Evolutionary conservation across 2,797 vertebrate genomes (phyloP), one percentile per base, ranked within the genome.

Genomic region (Epinephelus malabaricus): DNA sequence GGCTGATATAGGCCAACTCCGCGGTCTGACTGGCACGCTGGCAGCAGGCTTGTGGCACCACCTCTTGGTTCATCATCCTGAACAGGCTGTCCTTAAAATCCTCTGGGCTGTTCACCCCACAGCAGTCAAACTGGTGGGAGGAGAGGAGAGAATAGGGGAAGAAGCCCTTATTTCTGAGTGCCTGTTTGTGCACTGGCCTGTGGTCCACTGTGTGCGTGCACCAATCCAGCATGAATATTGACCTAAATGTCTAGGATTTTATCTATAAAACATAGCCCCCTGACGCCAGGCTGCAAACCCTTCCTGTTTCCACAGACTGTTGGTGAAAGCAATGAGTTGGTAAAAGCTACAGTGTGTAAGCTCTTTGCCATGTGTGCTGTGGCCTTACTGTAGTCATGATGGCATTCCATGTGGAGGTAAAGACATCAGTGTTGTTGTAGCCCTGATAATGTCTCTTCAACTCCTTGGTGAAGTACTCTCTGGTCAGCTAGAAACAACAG

Each of bases 391-490:
- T 98, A 88, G 94, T 97, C 98, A 99, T 99, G 86, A 98, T 96
- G 1, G 97, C 97, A 59, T 98, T 99, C 97, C 98, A 99, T 71
- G 97, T 98, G 81, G 96, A 95, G 8, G 97, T 97, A 92, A 98
- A 98, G 89, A 97, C 93, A 0, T 99, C 97, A 0, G 96, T 97
- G 91, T 97, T 96, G 0, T 99, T 99, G 91, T 96, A 95, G 83
- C 97, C 96, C 86, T 96, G 95, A 86, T 98, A 98, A 85, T 97
- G 97, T 68, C 94, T 96, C 95, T 96, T 97, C 86, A 99, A 94
- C 85, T 98, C 97, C 92, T 97, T 97, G 86, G 97, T 97, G 92
- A 99, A 99, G 92, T 97, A 97, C 84, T 98, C 97, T 49, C 97
- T 96, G 76, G 97, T 98, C 92, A 99, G 92, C 98, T 99, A 55